Percentiles rank a stretch among this genome's conserved stretches.
These are phyloP conservation scores for Aulostomus chinensis DNA, from an alignment of 2,797 vertebrate species.

Conservation along the genomic window DNA sequence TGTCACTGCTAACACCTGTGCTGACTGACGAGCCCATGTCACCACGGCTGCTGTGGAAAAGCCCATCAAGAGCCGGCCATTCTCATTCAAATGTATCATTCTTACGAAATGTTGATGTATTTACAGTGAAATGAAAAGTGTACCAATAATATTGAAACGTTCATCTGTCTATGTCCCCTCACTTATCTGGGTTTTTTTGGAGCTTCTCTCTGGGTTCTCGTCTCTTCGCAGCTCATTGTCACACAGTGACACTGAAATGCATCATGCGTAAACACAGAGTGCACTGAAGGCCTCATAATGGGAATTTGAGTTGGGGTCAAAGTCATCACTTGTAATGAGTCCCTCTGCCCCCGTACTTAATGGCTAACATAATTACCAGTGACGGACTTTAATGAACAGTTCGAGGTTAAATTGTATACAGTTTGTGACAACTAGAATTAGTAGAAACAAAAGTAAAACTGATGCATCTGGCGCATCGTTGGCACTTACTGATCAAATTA, in stretches of 20 bases:
- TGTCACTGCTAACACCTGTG: no score
- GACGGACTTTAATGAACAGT: slow-evolving; percentile 72
- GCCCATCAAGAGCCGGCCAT: no score
- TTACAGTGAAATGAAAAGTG: no score
- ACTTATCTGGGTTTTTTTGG: not conserved
- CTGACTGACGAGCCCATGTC: no score
- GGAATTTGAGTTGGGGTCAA: slow-evolving; percentile 58
- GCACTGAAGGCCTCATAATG: slow-evolving; percentile 50
- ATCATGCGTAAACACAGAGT: slow-evolving; percentile 47
- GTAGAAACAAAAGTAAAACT: slow-evolving; percentile 52
- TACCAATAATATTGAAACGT: no score
- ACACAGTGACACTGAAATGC: slow-evolving; percentile 20
- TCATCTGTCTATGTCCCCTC: not conserved
- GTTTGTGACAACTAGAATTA: slow-evolving; percentile 48
- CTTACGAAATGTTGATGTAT: no score
- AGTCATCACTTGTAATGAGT: slow-evolving; percentile 63
- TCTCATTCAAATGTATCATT: no score
- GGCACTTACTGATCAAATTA: slow-evolving; percentile 43
- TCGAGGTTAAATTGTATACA: slow-evolving; percentile 50
- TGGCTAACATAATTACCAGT: slow-evolving; percentile 62
- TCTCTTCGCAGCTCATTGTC: not conserved
- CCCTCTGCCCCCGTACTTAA: slow-evolving; percentile 53
- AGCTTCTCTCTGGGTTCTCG: no score
- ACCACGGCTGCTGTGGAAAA: no score
- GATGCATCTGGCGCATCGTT: slow-evolving; percentile 34